These are phyloP conservation scores for Passer montanus DNA, from an alignment of 2,113 vertebrate species.

Conservation along the genomic window DNA sequence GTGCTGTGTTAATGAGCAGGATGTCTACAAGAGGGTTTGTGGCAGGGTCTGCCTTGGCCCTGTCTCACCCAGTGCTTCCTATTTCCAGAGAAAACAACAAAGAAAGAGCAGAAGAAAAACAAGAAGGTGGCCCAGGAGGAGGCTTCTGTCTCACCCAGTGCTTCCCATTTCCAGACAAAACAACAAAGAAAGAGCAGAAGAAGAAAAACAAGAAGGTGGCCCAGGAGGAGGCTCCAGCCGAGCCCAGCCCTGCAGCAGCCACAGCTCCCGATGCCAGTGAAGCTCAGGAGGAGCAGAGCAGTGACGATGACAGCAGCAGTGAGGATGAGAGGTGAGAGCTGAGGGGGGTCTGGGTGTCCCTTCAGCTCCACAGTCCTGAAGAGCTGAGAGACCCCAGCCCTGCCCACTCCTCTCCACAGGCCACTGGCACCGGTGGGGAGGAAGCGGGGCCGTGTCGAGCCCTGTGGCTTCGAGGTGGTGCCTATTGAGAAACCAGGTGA, in stretches of 20 bases:
- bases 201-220: constrained; percentile 9
- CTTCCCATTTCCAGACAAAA: not conserved
- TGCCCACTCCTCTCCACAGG: constrained; percentile 47
- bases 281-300: not conserved
- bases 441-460: not conserved
- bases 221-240: not conserved
- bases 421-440: constrained; percentile 13
- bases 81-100: not conserved
- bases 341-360: not conserved
- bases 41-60: not conserved
- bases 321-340: constrained; percentile 81
- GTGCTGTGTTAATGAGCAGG: fast-evolving
- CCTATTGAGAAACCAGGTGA: constrained; percentile 89
- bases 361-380: not conserved
- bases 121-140: not conserved
- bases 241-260: not conserved
- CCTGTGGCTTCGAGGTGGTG: constrained; percentile 83
- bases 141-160: too few relatives aligned
- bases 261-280: fast-evolving
- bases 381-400: not conserved
- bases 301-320: constrained; percentile 74
- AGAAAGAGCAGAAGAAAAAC: constrained; percentile 24
- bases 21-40: not conserved
- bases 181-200: not conserved
- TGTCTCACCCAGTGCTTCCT: not conserved